These are phyloP conservation scores for Hyphantria cunea DNA, from an alignment of 1,140 invertebrate genomes.

Conservation along the genomic window DNA sequence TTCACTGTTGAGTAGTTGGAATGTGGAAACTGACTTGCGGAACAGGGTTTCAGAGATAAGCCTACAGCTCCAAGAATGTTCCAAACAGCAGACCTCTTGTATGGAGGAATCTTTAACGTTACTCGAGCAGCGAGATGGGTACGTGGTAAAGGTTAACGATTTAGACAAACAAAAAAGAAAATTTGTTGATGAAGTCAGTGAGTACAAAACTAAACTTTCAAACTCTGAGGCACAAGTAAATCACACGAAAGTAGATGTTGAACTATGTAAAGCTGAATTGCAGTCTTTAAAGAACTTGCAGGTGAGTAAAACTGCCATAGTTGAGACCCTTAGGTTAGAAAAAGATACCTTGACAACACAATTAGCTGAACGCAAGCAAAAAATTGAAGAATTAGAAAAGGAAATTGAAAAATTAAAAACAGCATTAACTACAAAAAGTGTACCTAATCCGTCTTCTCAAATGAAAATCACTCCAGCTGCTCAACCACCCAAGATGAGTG, in stretches of 20 bases:
- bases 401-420: conserved; percentile 62
- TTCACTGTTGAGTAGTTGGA: conserved; percentile 76
- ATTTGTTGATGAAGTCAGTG: conserved; percentile 49
- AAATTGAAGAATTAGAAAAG: conserved; percentile 66
- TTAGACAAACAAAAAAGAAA: conserved; percentile 62
- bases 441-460: conserved; percentile 46
- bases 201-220: conserved; percentile 50
- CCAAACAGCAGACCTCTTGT: conserved; percentile 65
- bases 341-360: conserved; percentile 64
- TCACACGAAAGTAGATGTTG: conserved; percentile 57
- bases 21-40: conserved; percentile 68
- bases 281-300: conserved; percentile 71
- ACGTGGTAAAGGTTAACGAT: conserved; percentile 60
- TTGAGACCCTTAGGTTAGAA: conserved; percentile 68
- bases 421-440: conserved; percentile 65
- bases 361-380: conserved; percentile 60
- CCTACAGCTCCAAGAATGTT: conserved; percentile 69
- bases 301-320: conserved; percentile 61
- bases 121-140: conserved; percentile 61
- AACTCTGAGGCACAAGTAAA: conserved; percentile 67
- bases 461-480: conserved; percentile 70
- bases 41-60: conserved; percentile 60
- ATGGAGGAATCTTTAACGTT: conserved; percentile 66
- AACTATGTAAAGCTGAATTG: conserved; percentile 69
- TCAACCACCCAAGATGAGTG: conserved; percentile 65